These are phyloP conservation scores for Glyptemys insculpta DNA, from an alignment of 2,797 vertebrate species.

Conservation along the genomic window DNA sequence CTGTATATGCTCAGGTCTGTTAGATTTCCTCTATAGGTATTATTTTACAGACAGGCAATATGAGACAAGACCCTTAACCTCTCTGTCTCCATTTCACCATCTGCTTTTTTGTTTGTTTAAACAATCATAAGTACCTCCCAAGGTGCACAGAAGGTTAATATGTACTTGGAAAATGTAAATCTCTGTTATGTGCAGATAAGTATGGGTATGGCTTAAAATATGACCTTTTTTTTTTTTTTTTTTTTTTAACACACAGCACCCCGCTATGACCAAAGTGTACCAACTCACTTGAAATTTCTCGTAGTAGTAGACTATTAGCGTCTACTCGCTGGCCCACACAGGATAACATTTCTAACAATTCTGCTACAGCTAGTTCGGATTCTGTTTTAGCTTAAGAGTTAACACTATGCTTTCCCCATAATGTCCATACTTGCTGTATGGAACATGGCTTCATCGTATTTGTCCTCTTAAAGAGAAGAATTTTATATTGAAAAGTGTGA, in stretches of 20 bases:
- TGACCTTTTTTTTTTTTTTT: neutral
- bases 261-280: neutral
- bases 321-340: neutral
- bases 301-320: neutral
- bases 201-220: neutral
- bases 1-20: neutral
- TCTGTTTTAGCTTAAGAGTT: neutral
- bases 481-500: neutral
- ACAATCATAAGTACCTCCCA: neutral
- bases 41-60: neutral
- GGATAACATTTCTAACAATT: neutral
- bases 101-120: neutral
- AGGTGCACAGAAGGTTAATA: neutral
- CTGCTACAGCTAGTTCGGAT: neutral
- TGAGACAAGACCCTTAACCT: neutral
- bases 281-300: neutral
- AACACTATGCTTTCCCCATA: neutral
- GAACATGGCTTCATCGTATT: neutral
- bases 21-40: neutral
- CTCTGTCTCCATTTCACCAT: neutral
- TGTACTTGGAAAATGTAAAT: neutral
- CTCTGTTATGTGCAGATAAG: rapidly evolving
- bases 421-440: neutral
- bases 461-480: neutral
- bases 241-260: neutral